These are phyloP conservation scores for Noctua janthe DNA, from an alignment of 2,888 invertebrate species.

Conservation along the genomic window DNA sequence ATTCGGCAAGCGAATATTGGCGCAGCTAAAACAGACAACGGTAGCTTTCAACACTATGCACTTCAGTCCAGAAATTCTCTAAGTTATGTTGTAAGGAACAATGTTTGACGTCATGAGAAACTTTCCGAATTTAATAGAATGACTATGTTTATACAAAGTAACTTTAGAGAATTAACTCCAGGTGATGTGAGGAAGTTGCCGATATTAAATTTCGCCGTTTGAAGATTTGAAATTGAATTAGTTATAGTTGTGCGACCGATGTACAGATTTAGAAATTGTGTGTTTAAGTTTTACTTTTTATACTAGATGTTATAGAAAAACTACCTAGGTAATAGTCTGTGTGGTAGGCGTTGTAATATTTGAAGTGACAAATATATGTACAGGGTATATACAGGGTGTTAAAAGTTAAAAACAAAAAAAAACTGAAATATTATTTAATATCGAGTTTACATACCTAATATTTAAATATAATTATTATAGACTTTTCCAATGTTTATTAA, in stretches of 20 bases:
- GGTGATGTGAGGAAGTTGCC: conserved; percentile 11
- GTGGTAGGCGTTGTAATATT: conserved; percentile 54
- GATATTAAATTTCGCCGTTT: conserved; percentile 4
- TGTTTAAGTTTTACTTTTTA: conserved; percentile 29
- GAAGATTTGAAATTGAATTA: conserved; percentile 35
- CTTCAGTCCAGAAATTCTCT: conserved; percentile 46
- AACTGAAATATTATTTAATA: conserved; percentile 11
- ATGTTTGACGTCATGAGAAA: conserved; percentile 16
- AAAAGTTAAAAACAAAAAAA: conserved; percentile 11
- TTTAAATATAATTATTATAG: background rate
- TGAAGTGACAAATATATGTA: conserved; percentile 14
- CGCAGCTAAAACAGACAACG: conserved; percentile 88
- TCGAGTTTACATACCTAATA: background rate
- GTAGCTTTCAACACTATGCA: conserved; percentile 69
- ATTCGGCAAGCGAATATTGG: conserved; percentile 88
- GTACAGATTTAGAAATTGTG: conserved; percentile 5
- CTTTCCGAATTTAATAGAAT: conserved; percentile 4
- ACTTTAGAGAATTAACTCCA: conserved; percentile 45
- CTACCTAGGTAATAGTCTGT: conserved; percentile 30
- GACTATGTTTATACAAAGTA: conserved; percentile 32
- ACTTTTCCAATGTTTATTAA: conserved; percentile 13
- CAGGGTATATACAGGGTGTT: conserved; percentile 11
- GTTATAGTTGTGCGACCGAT: conserved; percentile 24
- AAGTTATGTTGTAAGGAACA: conserved; percentile 30
- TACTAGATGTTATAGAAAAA: conserved; percentile 26